Percentiles rank a stretch among this genome's conserved stretches.
Conservation (phyloP, 1,140 invertebrate species). For the Leptopilina clavipes region DNA sequence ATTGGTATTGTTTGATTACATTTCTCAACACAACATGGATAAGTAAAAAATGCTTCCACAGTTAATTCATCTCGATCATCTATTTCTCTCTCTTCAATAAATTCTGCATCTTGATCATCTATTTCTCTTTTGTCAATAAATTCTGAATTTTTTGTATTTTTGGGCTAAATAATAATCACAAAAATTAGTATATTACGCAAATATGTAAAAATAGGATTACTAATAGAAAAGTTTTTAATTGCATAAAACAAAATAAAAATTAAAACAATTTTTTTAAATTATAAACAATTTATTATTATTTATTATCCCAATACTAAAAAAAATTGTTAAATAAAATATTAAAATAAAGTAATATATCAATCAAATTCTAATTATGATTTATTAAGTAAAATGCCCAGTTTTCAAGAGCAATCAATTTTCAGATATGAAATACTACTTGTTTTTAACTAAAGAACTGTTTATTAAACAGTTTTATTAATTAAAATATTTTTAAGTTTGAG, state of each 20-base stretch:
- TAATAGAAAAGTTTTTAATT: not conserved
- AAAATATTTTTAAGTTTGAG: not conserved
- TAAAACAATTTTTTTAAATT: not conserved
- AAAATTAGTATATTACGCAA: not conserved
- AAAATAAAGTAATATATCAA: not conserved
- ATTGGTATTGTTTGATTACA: not conserved
- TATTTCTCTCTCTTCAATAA: not conserved
- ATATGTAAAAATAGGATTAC: not conserved
- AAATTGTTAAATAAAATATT: not conserved
- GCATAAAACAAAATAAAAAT: not conserved
- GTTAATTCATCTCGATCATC: not conserved
- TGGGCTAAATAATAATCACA: constrained; percentile 1
- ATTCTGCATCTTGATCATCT: not conserved
- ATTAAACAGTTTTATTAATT: no score
- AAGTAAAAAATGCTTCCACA: constrained; percentile 4
- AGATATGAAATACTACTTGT: no score
- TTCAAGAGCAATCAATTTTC: no score
- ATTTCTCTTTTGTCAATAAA: no score
- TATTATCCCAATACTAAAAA: not conserved
- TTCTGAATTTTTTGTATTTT: not conserved
- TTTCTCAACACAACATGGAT: not conserved
- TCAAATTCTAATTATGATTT: not conserved
- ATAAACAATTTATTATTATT: no score
- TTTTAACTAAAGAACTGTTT: no score
- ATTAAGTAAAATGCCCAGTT: no score